Conservation (phyloP, 2,888 invertebrate species). For the Eudemis profundana region DNA sequence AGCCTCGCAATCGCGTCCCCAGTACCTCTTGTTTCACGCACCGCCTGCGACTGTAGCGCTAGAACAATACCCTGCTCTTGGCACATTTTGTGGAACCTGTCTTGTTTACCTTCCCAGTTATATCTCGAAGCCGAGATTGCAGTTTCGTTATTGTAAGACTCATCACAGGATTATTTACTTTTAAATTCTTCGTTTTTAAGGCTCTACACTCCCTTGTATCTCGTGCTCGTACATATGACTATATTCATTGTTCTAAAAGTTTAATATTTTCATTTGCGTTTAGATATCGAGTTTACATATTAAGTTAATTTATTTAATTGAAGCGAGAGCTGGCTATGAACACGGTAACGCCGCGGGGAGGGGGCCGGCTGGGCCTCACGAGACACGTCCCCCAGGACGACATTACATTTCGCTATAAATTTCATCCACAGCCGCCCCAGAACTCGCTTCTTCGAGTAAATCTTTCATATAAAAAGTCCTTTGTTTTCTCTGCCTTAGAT, state of each 20-base stretch:
- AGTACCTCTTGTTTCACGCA: slow-evolving; percentile 73
- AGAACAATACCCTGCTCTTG: slow-evolving; percentile 53
- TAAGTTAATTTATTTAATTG: slow-evolving; percentile 59
- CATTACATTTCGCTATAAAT: slow-evolving; percentile 74
- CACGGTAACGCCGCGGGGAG: slow-evolving; percentile 45
- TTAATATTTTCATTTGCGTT: not conserved
- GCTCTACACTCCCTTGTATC: not conserved
- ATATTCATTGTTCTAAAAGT: not conserved
- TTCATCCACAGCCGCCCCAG: slow-evolving; percentile 64
- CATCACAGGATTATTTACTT: not conserved
- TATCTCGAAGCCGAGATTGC: slow-evolving; percentile 26
- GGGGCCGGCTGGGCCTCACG: slow-evolving; percentile 56
- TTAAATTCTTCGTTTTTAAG: not conserved
- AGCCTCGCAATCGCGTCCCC: slow-evolving; percentile 65
- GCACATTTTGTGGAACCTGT: slow-evolving; percentile 47
- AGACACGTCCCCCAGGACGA: slow-evolving; percentile 62
- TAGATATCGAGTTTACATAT: not conserved
- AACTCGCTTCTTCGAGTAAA: slow-evolving; percentile 66
- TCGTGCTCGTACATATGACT: no score
- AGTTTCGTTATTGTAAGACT: slow-evolving; percentile 27
- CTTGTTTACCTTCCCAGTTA: slow-evolving; percentile 37
- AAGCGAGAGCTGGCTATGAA: slow-evolving; percentile 46
- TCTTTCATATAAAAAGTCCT: slow-evolving; percentile 72
- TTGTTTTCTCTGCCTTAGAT: slow-evolving; percentile 71
- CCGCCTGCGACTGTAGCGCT: slow-evolving; percentile 65